Base-by-base conservation (phyloP, 2,797 vertebrate genomes). In the Eulemur mongoz region DNA sequence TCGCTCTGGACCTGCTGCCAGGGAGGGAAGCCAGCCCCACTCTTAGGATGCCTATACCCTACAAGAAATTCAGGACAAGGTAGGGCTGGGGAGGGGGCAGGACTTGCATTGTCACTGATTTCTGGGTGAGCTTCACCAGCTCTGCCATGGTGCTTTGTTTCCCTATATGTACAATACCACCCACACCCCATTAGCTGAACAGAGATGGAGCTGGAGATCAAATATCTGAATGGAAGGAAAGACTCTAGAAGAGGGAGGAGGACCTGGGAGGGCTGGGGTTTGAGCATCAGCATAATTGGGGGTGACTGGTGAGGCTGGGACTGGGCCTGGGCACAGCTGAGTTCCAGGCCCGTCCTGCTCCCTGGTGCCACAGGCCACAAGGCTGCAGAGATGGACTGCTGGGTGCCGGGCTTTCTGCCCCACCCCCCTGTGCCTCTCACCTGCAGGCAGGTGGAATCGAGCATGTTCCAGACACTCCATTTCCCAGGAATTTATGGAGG, bases 401-500 rank as follows among this genome's bases (percentile, higher is more conserved):
- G 78, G 70, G 86, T 86, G 13, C 69, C 57, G 23, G 78, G 45
- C 70, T 83, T 89, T 78, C 61, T 92, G 43, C 67, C 72, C 91
- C 45, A 30, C 85, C 45, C 65, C 43, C 69, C 45, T 69, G n/a
- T 0, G 2, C 80, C 86, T 98, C 84, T 93, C 65, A 79, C 73
- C 94, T 96, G 89, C 12, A 76, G 82, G 92, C 96, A 97, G 96
- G 90, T 90, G 35, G 75, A 94, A 69, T 52, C 96, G 87, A 93
- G 35, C 38, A 0, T 32, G 7, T 86, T 96, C 79, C 40, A 76
- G 76, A 76, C 83, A 90, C 86, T 96, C 97, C 94, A 81, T 89
- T 95, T 97, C 83, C 93, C 25, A 0, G 90, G 89, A 80, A 89
- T 98, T 97, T 97, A 97, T 94, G 95, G 93, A 90, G 95, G 93